Base-by-base conservation (phyloP, 2,113 vertebrate genomes). In the Bufo bufo region DNA sequence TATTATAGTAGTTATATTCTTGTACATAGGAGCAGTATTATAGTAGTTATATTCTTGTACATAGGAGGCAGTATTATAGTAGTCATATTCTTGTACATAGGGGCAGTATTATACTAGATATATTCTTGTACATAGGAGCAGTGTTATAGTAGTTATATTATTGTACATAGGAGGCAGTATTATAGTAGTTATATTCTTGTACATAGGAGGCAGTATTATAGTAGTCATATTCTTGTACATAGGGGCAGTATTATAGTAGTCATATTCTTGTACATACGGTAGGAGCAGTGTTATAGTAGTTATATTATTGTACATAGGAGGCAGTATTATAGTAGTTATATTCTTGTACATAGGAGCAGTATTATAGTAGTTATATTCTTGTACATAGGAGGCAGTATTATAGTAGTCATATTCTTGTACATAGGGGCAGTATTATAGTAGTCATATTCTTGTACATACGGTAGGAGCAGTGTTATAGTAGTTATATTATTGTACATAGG, bases 141-240 rank as follows among this genome's bases (percentile, higher is more conserved):
- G 58, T 61, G 17, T 61, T 61, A 61, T 61, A 61, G 58, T 61
- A 61, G 58, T 61, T 61, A 61, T 61, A 61, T 61, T 61, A 14
- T 61, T 61, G 58, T 9, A 65, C 20, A 65, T 65, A 65, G 63
- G 63, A n/a, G 63, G n/a, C 63, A 65, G 63, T 65, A 65, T 65
- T 65, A 65, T 65, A 65, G 63, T 65, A 65, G 63, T 65, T 65
- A 65, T n/a, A 65, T 65, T 65, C 63, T 65, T 65, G 63, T 65
- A 65, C 20, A 65, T 65, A 65, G 63, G 63, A 2, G 63, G n/a
- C 63, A 65, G 63, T 65, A 65, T 65, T 65, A 65, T 65, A 65
- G 63, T 65, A 65, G 63, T 65, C n/a, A 65, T 65, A 65, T 65
- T n/a, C 19, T 65, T 61, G 58, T 61, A 61, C 16, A 61, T 61